Evolutionary conservation across 2,797 vertebrate genomes (phyloP), one percentile per base, ranked within the genome.

Genomic region (Pseudochaenichthys georgianus): DNA sequence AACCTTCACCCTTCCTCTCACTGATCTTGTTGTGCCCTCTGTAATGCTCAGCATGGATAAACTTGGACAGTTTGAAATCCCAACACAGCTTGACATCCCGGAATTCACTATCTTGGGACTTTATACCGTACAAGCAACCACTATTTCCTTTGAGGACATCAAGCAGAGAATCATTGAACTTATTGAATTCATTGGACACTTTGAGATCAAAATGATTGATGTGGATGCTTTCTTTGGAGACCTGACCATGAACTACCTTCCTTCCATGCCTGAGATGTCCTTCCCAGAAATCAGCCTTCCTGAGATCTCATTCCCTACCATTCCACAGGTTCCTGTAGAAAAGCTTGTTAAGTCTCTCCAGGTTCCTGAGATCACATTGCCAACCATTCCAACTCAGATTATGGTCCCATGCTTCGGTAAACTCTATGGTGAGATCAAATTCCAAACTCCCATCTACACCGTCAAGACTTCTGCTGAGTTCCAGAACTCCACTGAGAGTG

Each of bases 341-440:
- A 94, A 96, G 58, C 72, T 94, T 45, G 84, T 97, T 55, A 81
- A 95, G 77, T 91, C 94, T 67, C 85, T 99, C 81, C 87, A 93
- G 69, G 88, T 99, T 85, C 97, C 98, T 82, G 95, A 96, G 69
- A 92, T 97, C 64, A 94, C 96, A 64, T 85, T 98, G 67, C 97
- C 97, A 76, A 84, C 15, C 13, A 93, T 99, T 66, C 95, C 97
- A 60, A 92, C 86, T 82, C 92, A 94, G 58, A 60, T 97, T 0
- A 80, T 83, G 69, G 7, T 97, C 13, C 97, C 98, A 81, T 93
- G 95, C 59, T 96, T 99, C 86, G 98, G 98, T 75, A 98, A 96
- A 86, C 88, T 99, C 48, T 93, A 92, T 53, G 87, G 95, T 28
- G 84, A 94, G 87, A 89, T 99, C 75, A 96, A 76, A 92, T 77